Conservation (phyloP, 2,888 invertebrate genomes). For the Lutraria lutraria region DNA sequence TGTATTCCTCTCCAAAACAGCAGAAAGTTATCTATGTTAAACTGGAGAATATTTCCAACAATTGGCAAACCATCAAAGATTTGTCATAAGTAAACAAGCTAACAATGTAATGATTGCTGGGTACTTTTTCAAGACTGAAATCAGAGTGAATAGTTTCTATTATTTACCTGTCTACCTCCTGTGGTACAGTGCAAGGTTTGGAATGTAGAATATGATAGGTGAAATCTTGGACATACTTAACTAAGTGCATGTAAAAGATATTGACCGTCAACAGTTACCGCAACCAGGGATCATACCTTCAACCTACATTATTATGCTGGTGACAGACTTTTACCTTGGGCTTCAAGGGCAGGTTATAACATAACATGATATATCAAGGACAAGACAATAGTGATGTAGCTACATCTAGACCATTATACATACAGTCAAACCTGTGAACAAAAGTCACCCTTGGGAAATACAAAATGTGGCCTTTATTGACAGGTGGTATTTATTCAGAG, state of each 20-base stretch:
- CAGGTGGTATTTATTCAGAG: too few relatives aligned
- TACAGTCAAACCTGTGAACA: too few relatives aligned
- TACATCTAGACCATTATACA: too few relatives aligned
- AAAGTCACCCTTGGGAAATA: too few relatives aligned
- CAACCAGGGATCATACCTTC: background rate
- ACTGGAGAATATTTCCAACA: background rate
- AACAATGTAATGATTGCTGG: background rate
- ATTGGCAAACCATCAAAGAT: background rate
- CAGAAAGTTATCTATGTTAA: background rate
- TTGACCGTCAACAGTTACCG: background rate
- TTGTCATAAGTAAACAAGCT: background rate
- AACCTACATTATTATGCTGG: background rate
- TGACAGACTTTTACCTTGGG: background rate
- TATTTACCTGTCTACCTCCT: conserved; percentile 17
- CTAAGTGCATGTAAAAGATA: background rate
- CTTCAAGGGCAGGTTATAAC: background rate
- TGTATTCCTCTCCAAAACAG: background rate
- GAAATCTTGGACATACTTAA: background rate
- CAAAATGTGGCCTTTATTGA: too few relatives aligned
- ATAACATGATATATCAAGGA: background rate
- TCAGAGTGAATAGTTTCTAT: background rate
- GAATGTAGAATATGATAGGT: background rate
- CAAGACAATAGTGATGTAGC: background rate
- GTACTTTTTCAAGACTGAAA: conserved; percentile 2
- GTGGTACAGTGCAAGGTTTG: background rate